phyloP scores from a whole-genome alignment of 2,888 invertebrate genomes.

The Mesoligia furuncula region DNA sequence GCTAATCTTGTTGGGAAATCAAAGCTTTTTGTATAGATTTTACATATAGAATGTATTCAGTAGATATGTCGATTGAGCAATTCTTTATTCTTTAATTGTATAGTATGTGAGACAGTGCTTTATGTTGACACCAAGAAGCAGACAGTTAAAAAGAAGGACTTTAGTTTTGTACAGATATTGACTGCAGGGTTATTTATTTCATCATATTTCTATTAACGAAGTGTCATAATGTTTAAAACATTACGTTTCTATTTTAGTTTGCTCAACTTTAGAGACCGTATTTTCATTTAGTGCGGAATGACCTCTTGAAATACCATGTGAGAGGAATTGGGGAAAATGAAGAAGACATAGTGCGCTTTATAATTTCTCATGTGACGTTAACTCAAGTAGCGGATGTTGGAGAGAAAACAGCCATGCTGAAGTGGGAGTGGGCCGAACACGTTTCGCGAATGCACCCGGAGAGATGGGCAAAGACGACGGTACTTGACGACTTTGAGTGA shows the following conservation, averaged over 20 bases:
- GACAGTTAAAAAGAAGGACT: not conserved
- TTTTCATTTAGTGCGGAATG: not conserved
- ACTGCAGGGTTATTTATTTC: conserved; percentile 37
- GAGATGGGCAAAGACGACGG: too few relatives aligned
- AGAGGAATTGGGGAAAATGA: not conserved
- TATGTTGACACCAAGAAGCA: not conserved
- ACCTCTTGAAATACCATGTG: not conserved
- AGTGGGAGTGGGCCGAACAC: too few relatives aligned
- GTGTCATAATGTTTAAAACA: not conserved
- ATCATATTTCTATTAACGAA: not conserved
- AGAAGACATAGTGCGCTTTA: too few relatives aligned
- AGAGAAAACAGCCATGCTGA: too few relatives aligned
- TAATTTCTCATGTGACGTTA: too few relatives aligned
- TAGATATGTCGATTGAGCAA: conserved; percentile 35
- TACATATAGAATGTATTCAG: conserved; percentile 27
- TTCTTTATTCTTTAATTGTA: conserved; percentile 13
- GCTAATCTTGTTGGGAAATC: conserved; percentile 58
- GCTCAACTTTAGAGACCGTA: not conserved
- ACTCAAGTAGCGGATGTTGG: too few relatives aligned
- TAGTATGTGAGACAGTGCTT: not conserved
- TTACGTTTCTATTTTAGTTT: not conserved
- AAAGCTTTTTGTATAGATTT: conserved; percentile 34
- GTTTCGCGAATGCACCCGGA: too few relatives aligned
- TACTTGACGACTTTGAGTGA: too few relatives aligned
- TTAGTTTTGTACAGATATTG: not conserved